phyloP scores from a whole-genome alignment of 2,113 vertebrate genomes.

The Ahaetulla prasina region DNA sequence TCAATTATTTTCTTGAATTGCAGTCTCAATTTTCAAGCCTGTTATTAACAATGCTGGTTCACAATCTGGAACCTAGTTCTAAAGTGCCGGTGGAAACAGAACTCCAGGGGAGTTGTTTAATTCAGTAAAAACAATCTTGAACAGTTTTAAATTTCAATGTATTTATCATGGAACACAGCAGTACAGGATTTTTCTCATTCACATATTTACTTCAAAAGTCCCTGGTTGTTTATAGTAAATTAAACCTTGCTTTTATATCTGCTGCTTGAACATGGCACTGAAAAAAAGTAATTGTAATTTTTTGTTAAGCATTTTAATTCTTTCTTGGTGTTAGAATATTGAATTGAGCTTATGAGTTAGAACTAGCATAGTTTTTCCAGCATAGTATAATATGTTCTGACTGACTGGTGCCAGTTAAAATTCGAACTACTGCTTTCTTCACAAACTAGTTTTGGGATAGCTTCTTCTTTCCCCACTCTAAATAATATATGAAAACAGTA shows the following conservation, averaged over 20 bases:
- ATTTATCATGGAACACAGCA: neutral
- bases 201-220: neutral
- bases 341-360: neutral
- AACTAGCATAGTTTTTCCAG: neutral
- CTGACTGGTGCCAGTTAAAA: neutral
- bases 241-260: neutral
- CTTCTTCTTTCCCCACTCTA: neutral
- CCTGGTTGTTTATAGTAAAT: neutral
- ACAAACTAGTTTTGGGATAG: neutral
- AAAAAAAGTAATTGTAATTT: neutral
- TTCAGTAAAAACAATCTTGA: neutral
- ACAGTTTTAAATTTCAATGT: neutral
- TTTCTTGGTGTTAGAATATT: neutral
- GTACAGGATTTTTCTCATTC: neutral
- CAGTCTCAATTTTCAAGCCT: neutral
- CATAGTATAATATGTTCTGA: neutral
- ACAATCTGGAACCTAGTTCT: neutral
- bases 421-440: neutral
- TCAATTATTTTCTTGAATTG: neutral
- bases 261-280: neutral
- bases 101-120: neutral
- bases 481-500: neutral
- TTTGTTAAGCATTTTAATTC: neutral
- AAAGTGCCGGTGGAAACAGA: neutral
- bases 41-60: neutral